A percentile compares a stretch with the other conserved stretches of the same genome.
phyloP scores from a whole-genome alignment of 2,888 invertebrate species.

The Asteroscopus sphinx region DNA sequence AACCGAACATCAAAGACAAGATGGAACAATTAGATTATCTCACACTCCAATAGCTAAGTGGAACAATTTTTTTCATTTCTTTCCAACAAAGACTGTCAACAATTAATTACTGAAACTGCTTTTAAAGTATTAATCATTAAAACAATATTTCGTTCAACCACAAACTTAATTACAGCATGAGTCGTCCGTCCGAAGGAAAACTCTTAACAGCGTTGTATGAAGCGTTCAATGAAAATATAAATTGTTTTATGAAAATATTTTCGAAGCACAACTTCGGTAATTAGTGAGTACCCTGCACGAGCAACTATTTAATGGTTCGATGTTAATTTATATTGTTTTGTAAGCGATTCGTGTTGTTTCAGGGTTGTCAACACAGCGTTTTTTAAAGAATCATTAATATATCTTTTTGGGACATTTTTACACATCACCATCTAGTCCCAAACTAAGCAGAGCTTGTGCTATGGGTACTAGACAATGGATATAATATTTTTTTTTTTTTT shows the following conservation, averaged over 20 bases:
- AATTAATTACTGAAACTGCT: neutral
- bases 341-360: conserved; percentile 23
- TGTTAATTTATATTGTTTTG: conserved; percentile 54
- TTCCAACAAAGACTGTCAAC: neutral
- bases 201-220: conserved; percentile 25
- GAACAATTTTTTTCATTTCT: neutral
- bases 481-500: too few species aligned
- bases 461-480: too few species aligned
- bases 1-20: too few species aligned
- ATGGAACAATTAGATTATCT: too few species aligned
- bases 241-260: conserved; percentile 63
- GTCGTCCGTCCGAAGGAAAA: conserved; percentile 22
- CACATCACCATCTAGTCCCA: too few species aligned
- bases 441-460: too few species aligned
- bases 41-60: too few species aligned
- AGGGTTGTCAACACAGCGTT: conserved; percentile 1
- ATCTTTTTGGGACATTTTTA: too few species aligned
- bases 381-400: neutral
- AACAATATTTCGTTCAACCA: conserved; percentile 31
- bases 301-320: conserved; percentile 53
- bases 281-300: conserved; percentile 51
- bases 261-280: conserved; percentile 63
- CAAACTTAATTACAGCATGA: conserved; percentile 45
- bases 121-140: conserved; percentile 40
- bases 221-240: conserved; percentile 56